These are phyloP conservation scores for Dunckerocampus dactyliophorus DNA, from an alignment of 2,113 vertebrate species.

Conservation along the genomic window DNA sequence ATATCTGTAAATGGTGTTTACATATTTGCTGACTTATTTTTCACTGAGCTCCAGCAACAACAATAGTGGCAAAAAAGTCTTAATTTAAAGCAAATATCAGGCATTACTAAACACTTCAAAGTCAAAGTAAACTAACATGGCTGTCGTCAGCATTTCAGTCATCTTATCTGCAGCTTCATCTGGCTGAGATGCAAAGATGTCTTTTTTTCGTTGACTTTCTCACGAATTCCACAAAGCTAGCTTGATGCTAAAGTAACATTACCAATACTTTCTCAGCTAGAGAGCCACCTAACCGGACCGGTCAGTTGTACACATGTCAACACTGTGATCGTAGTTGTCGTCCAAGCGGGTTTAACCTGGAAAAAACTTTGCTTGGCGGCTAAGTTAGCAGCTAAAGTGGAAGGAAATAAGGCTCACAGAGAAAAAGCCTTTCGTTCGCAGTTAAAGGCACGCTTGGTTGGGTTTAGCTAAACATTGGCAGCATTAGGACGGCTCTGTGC, in stretches of 20 bases:
- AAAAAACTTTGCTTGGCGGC: conserved; percentile 30
- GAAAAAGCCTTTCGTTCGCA: not conserved
- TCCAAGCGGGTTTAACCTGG: not conserved
- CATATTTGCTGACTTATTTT: too few species aligned
- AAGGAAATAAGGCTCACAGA: not conserved
- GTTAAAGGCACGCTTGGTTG: not conserved
- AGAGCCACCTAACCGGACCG: not conserved
- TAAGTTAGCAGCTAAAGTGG: conserved; percentile 50
- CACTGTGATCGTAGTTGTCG: not conserved
- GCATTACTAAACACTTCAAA: not conserved
- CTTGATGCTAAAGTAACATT: not conserved
- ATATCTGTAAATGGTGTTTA: too few species aligned
- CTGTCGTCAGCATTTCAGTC: too few species aligned
- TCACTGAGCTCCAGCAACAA: too few species aligned
- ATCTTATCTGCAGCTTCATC: not conserved
- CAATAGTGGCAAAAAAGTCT: too few species aligned
- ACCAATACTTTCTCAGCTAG: not conserved
- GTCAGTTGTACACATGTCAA: not conserved
- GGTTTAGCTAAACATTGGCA: not conserved
- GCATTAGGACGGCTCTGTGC: not conserved
- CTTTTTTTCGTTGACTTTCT: not conserved
- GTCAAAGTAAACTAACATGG: not conserved
- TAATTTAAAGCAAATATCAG: too few species aligned
- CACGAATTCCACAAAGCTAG: not conserved
- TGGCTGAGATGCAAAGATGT: not conserved